phyloP scores from a whole-genome alignment of 2,113 vertebrate genomes.

The Asarcornis scutulata region DNA sequence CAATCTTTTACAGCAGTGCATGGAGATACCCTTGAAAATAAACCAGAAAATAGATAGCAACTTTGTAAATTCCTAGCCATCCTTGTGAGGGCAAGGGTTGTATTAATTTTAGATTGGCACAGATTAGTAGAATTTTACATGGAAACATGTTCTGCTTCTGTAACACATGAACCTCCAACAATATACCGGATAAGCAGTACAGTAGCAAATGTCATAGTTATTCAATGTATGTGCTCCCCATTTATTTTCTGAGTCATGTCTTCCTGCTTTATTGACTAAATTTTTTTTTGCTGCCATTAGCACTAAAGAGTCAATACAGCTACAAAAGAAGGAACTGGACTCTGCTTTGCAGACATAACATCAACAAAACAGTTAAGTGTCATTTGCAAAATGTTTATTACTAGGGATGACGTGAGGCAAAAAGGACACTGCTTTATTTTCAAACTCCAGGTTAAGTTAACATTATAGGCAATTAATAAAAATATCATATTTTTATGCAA shows the following conservation, averaged over 20 bases:
- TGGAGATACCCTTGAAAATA: not conserved
- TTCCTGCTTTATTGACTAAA: not conserved
- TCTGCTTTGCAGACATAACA: conserved; percentile 3
- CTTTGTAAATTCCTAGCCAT: not conserved
- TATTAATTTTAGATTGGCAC: not conserved
- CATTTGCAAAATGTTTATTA: conserved; percentile 2
- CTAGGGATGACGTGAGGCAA: not conserved
- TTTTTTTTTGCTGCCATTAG: not conserved
- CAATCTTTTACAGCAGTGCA: not conserved
- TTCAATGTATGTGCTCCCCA: not conserved
- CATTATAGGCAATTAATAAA: conserved; percentile 59
- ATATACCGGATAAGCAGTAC: not conserved
- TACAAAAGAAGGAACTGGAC: not conserved
- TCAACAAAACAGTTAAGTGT: conserved; percentile 11
- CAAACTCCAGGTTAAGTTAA: conserved; percentile 42
- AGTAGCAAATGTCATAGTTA: not conserved
- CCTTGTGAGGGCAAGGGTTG: not conserved
- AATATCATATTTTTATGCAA: conserved; percentile 55
- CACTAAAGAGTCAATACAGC: not conserved
- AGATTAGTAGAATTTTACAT: not conserved
- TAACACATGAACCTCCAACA: not conserved
- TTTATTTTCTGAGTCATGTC: not conserved
- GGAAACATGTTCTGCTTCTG: not conserved
- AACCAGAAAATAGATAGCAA: not conserved
- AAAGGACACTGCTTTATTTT: conserved; percentile 17